Base-by-base conservation (phyloP, 2,797 vertebrate genomes). In the Apogon talboti region DNA sequence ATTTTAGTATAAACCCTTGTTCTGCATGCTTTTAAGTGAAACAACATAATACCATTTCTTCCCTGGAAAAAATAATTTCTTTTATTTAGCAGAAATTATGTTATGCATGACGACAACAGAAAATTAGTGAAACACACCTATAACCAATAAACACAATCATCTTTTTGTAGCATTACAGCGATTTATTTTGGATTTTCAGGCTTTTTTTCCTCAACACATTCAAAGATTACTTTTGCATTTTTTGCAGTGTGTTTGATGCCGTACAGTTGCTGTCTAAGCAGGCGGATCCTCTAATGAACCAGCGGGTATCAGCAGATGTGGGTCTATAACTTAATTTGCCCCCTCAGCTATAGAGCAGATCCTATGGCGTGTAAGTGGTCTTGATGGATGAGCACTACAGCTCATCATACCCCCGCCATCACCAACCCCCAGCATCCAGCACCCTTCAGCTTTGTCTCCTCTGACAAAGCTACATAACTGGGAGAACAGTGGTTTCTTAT, bases 311-410 rank as follows among this genome's bases (percentile, higher is more conserved):
- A 92, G 91, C 92, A 92, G 93, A 90, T 82, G 91, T 91, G 91
- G 87, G 89, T 84, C 89, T 79, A 81, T 94, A 94, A 94, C 91
- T 76, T 82, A 86, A 94, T 94, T 94, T 93, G 65, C 71, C 86
- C 84, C 78, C 85, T 85, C 88, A 86, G 89, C 89, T 90, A 89
- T 89, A 89, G 87, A 92, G 91, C 86, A 87, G 93, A 93, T 94
- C 92, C 92, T 94, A 92, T 92, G 92, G 92, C 88, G 83, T 88
- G 82, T 93, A 94, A 94, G 92, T 93, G 92, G 89, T 89, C 85
- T 84, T 94, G 93, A 94, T 94, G 91, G 94, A 94, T 94, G 93
- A 93, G 91, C 76, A 61, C 74, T 56, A 67, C 71, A 69, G 84
- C 84, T 90, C 87, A 87, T 91, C 87, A 90, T 86, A 71, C 75